Evolutionary conservation across 53 echinoderm and acorn worm species (phyloP), one percentile per base, ranked within the genome.

Genomic region (Astropecten irregularis): DNA sequence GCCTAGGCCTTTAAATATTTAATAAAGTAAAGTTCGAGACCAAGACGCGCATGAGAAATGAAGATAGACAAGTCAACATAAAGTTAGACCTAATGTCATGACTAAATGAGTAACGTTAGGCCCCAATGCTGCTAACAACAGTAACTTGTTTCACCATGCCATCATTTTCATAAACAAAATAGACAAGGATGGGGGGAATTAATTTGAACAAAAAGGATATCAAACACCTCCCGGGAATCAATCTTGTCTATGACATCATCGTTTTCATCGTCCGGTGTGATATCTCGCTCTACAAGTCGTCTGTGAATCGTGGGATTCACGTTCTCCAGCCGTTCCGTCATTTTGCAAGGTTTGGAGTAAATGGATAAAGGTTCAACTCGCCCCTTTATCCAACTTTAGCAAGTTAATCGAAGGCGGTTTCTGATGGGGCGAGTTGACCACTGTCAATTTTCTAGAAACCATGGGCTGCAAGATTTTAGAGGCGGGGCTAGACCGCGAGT

Each of bases 201-300:
- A n/a, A n/a, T n/a, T n/a, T n/a, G n/a, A 40, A 69, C 31, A 4
- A 27, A 83, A 92, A 95, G 95, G 95, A 95, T 95, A 95, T 96
- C 96, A 68, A 96, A 96, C 54, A 96, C 87, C 58, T 96, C 96
- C 88, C 96, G 86, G 13, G 90, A 65, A 86, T 96, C 96, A 42
- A 96, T 87, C 35, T 57, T 61, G 69, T 96, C 96, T 9, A 60
- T 84, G 27, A 90, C 49, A 37, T 91, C 86, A 56, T 94, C 89
- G 51, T 93, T 81, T 48, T 93, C 93, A 51, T 93, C 96, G 2
- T 87, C 83, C 36, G 69, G 67, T 9, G 89, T 69, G 21, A 82
- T 44, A 42, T 82, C 42, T 81, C 93, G 72, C 31, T 96, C 90
- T 11, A 34, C 33, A 20, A 93, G 74, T 30, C 87, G 89, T 42